phyloP scores from a whole-genome alignment of 2,888 invertebrate genomes.

The Caenorhabditis sp. region DNA sequence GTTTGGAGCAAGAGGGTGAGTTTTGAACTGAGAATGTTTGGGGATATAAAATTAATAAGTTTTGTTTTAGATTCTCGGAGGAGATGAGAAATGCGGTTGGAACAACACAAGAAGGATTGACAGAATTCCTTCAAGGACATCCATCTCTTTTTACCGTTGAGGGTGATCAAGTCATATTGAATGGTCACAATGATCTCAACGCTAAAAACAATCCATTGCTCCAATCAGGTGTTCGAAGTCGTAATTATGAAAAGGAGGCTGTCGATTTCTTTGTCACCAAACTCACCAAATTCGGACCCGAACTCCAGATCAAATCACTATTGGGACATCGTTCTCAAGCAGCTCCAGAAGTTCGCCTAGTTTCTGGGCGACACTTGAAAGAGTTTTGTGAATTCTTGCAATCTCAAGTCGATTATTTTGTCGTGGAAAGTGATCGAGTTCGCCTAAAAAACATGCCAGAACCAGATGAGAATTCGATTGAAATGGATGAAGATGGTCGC shows the following conservation, averaged over 20 bases:
- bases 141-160: conserved; percentile 93
- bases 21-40: background rate
- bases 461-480: conserved; percentile 63
- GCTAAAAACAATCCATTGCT: conserved; percentile 70
- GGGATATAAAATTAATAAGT: no score
- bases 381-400: conserved; percentile 89
- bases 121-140: conserved; percentile 83
- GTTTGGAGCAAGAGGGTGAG: conserved; percentile 91
- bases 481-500: conserved; percentile 69
- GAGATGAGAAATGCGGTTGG: conserved; percentile 87
- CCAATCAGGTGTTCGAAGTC: conserved; percentile 48
- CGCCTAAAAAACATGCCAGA: conserved; percentile 70
- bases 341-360: conserved; percentile 93
- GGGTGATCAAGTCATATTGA: conserved; percentile 78
- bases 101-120: conserved; percentile 77
- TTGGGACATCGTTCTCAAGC: conserved; percentile 91
- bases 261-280: conserved; percentile 96
- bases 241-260: conserved; percentile 91
- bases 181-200: conserved; percentile 71
- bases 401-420: conserved; percentile 85
- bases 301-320: conserved; percentile 89
- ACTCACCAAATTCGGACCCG: conserved; percentile 91
- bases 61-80: conserved; percentile 81
- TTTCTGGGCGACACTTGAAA: conserved; percentile 90
- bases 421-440: conserved; percentile 75